Evolutionary conservation across 2,797 vertebrate species (phyloP).

Genomic region (Chiloscyllium punctatum): DNA sequence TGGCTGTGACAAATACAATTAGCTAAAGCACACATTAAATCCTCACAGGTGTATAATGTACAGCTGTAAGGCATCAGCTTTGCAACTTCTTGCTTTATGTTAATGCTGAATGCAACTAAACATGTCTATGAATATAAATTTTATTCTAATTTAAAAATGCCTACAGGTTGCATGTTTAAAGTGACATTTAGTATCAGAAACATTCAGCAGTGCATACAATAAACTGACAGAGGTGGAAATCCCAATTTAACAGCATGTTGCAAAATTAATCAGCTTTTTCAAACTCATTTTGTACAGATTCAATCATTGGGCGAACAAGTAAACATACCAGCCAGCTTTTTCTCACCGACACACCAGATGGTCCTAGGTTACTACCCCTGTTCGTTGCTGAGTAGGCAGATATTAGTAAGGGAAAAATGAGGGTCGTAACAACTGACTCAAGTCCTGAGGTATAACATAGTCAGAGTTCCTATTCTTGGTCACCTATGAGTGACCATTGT

Average conservation of each 20-base stretch:
- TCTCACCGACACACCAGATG: neutral
- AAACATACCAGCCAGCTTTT: neutral
- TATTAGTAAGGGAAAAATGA: neutral
- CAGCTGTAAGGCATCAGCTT: neutral
- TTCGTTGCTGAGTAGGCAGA: neutral
- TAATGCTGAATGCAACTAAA: neutral
- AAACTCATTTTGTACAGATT: neutral
- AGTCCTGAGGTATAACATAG: neutral
- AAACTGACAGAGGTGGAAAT: neutral
- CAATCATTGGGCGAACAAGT: neutral
- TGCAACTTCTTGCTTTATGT: neutral
- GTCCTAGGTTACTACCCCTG: neutral
- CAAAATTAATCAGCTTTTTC: neutral
- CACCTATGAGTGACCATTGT: neutral
- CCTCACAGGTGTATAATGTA: neutral
- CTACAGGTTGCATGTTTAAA: slow-evolving; percentile 11
- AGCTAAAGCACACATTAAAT: neutral
- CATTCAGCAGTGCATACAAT: slow-evolving; percentile 10
- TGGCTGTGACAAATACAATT: neutral
- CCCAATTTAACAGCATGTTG: neutral
- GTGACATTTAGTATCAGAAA: slow-evolving; percentile 8
- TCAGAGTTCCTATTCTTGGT: neutral
- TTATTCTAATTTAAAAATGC: neutral
- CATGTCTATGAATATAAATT: neutral
- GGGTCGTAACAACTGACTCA: neutral